Percentiles rank a stretch among this genome's conserved stretches.
Conservation (phyloP, 2,888 invertebrate genomes). For the Drosophila borealis region DNA sequence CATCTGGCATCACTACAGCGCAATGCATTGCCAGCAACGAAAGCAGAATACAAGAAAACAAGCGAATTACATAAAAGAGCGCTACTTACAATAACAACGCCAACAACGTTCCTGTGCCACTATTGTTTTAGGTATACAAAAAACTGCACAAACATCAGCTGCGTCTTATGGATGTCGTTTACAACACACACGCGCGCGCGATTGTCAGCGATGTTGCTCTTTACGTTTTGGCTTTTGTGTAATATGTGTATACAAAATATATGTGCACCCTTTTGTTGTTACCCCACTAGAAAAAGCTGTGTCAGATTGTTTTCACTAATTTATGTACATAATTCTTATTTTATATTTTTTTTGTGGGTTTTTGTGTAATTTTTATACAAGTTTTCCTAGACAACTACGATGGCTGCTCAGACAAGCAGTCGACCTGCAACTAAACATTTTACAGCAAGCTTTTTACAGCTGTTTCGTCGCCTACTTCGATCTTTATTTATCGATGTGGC, state of each 20-base stretch:
- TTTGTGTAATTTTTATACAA: conserved; percentile 64
- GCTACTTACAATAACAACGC: conserved; percentile 67
- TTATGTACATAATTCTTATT: conserved; percentile 58
- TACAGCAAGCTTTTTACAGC: conserved; percentile 55
- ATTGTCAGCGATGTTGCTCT: conserved; percentile 9
- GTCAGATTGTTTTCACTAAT: conserved; percentile 48
- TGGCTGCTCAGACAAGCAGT: conserved; percentile 54
- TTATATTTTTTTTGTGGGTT: conserved; percentile 47
- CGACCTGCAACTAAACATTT: conserved; percentile 57
- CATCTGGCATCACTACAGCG: conserved; percentile 60
- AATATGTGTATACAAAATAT: conserved; percentile 51
- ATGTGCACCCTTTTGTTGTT: conserved; percentile 35
- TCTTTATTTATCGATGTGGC: conserved; percentile 9
- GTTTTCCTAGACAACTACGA: conserved; percentile 67
- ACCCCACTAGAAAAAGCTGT: conserved; percentile 49
- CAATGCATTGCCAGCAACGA: conserved; percentile 13
- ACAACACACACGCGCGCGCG: conserved; percentile 28
- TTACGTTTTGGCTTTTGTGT: conserved; percentile 10
- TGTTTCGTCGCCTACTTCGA: conserved; percentile 37
- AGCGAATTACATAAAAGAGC: conserved; percentile 68
- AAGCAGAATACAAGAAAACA: conserved; percentile 29
- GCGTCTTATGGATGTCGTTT: conserved; percentile 15
- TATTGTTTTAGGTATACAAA: conserved; percentile 20
- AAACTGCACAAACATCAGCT: conserved; percentile 38
- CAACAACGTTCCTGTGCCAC: conserved; percentile 26